Conservation (phyloP, 2,888 invertebrate genomes). For the Leptopilina syphax region DNA sequence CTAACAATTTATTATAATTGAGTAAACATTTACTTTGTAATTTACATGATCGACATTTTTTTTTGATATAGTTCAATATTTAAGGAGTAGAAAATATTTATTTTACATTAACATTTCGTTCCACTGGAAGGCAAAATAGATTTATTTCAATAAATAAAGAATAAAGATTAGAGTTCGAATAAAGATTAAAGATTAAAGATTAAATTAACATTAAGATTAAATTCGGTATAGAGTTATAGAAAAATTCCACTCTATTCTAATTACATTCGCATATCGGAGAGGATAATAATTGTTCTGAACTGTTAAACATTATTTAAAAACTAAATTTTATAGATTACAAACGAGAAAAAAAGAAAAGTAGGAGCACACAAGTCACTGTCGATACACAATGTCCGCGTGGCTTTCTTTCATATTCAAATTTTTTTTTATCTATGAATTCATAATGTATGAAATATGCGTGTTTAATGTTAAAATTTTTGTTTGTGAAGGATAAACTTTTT, state of each 20-base stretch:
- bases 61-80: too few relatives aligned
- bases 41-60: too few relatives aligned
- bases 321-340: neutral
- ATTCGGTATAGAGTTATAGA: too few relatives aligned
- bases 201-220: neutral
- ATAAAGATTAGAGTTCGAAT: neutral
- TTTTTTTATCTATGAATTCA: constrained; percentile 36
- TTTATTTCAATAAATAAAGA: too few relatives aligned
- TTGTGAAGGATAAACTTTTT: neutral
- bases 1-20: too few relatives aligned
- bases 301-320: neutral
- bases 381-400: constrained; percentile 19
- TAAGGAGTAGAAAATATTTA: too few relatives aligned
- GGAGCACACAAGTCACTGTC: constrained; percentile 9
- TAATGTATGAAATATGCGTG: neutral
- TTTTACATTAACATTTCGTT: too few relatives aligned
- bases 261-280: too few relatives aligned
- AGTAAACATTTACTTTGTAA: too few relatives aligned
- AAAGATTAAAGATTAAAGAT: neutral
- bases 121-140: too few relatives aligned
- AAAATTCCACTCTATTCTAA: too few relatives aligned
- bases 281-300: too few relatives aligned
- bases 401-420: constrained; percentile 36
- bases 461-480: constrained; percentile 2
- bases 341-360: neutral